Evolutionary conservation across 2,888 invertebrate genomes (phyloP).

Genomic region (Notodromas monacha): DNA sequence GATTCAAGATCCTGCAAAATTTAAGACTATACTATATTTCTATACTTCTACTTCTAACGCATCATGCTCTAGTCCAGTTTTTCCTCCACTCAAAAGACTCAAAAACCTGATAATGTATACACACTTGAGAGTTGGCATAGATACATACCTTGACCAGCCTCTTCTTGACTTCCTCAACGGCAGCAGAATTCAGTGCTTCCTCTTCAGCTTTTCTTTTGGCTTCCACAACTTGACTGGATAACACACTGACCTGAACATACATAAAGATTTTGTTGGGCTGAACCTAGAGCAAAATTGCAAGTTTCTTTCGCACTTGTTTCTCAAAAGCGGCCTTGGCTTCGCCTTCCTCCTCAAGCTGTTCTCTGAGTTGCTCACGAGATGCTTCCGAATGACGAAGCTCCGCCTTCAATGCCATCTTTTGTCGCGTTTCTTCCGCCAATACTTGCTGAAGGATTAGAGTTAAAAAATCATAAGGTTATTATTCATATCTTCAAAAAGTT

Average conservation of each 20-base stretch:
- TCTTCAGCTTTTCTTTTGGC: slow-evolving; percentile 81
- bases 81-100: too few relatives aligned
- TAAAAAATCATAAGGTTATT: slow-evolving; percentile 8
- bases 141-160: slow-evolving; percentile 28
- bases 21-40: too few relatives aligned
- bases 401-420: slow-evolving; percentile 59
- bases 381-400: slow-evolving; percentile 62
- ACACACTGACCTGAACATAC: slow-evolving; percentile 18
- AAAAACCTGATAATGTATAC: too few relatives aligned
- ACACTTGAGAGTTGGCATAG: too few relatives aligned
- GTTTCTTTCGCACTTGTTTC: slow-evolving; percentile 25
- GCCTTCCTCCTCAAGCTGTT: slow-evolving; percentile 85
- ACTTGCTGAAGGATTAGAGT: too few relatives aligned
- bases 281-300: not conserved
- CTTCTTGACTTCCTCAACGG: slow-evolving; percentile 71
- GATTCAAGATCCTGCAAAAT: too few relatives aligned
- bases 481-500: not conserved
- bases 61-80: too few relatives aligned
- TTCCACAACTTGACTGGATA: slow-evolving; percentile 34
- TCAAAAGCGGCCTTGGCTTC: slow-evolving; percentile 53
- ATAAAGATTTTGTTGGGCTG: not conserved
- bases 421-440: slow-evolving; percentile 77
- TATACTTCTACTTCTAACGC: too few relatives aligned
- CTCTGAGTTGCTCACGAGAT: slow-evolving; percentile 51
- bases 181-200: slow-evolving; percentile 39